Conservation (phyloP, 64 coral and sea anemone genomes). For the Montipora foliosa region DNA sequence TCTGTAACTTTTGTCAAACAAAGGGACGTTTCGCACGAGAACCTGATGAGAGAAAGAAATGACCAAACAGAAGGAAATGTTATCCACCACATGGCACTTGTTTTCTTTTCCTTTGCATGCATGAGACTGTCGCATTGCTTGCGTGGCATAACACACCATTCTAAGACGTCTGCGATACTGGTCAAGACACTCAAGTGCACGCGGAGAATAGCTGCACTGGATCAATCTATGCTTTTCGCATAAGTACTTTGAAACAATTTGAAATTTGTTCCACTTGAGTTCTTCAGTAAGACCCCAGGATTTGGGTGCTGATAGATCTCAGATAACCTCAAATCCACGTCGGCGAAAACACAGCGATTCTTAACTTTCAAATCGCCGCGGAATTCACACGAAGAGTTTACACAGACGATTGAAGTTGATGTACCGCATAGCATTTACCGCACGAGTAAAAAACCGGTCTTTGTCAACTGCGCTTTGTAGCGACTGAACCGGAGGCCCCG, state of each 20-base stretch:
- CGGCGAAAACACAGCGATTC: not conserved
- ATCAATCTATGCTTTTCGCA: not conserved
- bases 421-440: not conserved
- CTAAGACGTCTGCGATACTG: not conserved
- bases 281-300: not conserved
- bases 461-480: not conserved
- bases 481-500: too few relatives aligned
- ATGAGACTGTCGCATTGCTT: not conserved
- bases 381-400: conserved; percentile 20
- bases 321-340: not conserved
- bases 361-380: conserved; percentile 24
- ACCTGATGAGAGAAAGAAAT: not conserved
- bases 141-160: not conserved
- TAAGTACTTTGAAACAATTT: not conserved
- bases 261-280: not conserved
- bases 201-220: not conserved
- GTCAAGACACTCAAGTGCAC: not conserved
- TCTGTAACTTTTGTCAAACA: not conserved
- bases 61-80: too few relatives aligned
- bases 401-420: not conserved
- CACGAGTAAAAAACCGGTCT: not conserved
- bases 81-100: not conserved
- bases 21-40: too few relatives aligned
- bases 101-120: not conserved
- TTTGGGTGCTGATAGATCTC: not conserved